Evolutionary conservation across 2,113 vertebrate genomes (phyloP), one percentile per base, ranked within the genome.

Genomic region (Hiodon alosoides): DNA sequence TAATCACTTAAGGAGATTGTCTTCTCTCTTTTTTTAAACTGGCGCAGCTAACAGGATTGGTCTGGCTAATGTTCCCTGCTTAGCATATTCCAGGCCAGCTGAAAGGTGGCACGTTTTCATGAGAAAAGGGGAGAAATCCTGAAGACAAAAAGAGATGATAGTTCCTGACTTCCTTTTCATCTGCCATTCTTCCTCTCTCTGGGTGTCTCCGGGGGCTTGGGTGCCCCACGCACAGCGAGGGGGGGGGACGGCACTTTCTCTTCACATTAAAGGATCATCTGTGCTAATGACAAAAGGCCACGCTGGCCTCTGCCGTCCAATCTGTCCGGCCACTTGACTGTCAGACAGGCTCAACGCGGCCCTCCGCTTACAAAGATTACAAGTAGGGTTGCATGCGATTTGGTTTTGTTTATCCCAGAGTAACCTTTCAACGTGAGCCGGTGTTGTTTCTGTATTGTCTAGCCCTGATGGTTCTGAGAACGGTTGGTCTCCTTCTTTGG

Each of bases 1-100:
- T 87, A 90, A 89, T 88, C 85, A 84, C 88, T 87, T 89, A 89
- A 89, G 88, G 79, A 89, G 87, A 86, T 86, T 87, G 31, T 48
- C 62, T 60, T 81, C 80, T 55, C 77, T 71, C 50, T 67, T 66
- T 58, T 64, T 80, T 67, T 73, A 72, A 69, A 47, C 75, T 81
- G 83, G 83, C 81, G 82, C 79, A 78, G 78, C 83, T 90, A 91
- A 91, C 86, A 89, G 86, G 88, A 89, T 90, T 87, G 87, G 80
- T 85, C 79, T 85, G 83, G 86, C 81, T 86, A 87, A 87, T 85
- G 86, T 87, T 85, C 82, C 54, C 81, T 16, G 77, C 81, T 87
- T 84, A 82, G 79, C 85, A 85, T 80, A 76, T 81, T 81, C 83
- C 76, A 74, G 80, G 72, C 71, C 0, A 65, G 76, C 84, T 86